These are phyloP conservation scores for Stegophylla sp. DNA, from an alignment of 2,888 invertebrate genomes.

Conservation along the genomic window DNA sequence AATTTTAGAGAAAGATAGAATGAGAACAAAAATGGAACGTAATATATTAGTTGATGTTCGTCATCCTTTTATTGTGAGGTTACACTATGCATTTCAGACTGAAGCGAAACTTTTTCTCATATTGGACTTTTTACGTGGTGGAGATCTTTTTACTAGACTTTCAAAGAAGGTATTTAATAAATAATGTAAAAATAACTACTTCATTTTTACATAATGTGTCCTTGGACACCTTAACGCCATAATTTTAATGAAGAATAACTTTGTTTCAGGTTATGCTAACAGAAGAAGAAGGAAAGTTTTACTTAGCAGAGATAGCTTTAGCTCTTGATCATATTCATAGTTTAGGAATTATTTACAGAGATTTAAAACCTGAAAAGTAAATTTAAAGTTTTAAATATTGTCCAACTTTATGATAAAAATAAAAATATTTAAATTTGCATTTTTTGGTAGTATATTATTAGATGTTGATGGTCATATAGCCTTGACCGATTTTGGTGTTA, in stretches of 20 bases:
- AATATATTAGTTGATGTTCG: slow-evolving; percentile 98
- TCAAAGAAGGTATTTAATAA: slow-evolving; percentile 87
- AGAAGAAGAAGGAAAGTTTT: slow-evolving; percentile 99
- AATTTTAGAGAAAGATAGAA: slow-evolving; percentile 83
- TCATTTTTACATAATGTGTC: background rate
- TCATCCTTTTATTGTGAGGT: slow-evolving; percentile 97
- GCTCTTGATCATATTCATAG: slow-evolving; percentile 96
- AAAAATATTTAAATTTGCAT: background rate
- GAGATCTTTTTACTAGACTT: slow-evolving; percentile 96
- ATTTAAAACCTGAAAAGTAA: slow-evolving; percentile 97
- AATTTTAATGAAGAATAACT: background rate
- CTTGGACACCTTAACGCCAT: background rate
- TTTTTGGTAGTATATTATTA: slow-evolving; percentile 73
- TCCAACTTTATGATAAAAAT: background rate
- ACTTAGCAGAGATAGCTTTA: slow-evolving; percentile 95
- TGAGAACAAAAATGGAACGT: slow-evolving; percentile 97
- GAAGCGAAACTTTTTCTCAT: slow-evolving; percentile 98
- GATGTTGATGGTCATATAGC: slow-evolving; percentile 99
- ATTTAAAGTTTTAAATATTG: slow-evolving; percentile 61
- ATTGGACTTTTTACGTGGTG: slow-evolving; percentile 91
- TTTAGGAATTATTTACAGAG: slow-evolving; percentile 97
- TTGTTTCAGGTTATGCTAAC: slow-evolving; percentile 94
- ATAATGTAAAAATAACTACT: slow-evolving; percentile 1
- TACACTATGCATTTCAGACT: slow-evolving; percentile 93
- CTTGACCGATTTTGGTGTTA: slow-evolving; percentile 96